Evolutionary conservation across 2,797 vertebrate genomes (phyloP), one percentile per base, ranked within the genome.

Genomic region (Rhadinocentrus ornatus): DNA sequence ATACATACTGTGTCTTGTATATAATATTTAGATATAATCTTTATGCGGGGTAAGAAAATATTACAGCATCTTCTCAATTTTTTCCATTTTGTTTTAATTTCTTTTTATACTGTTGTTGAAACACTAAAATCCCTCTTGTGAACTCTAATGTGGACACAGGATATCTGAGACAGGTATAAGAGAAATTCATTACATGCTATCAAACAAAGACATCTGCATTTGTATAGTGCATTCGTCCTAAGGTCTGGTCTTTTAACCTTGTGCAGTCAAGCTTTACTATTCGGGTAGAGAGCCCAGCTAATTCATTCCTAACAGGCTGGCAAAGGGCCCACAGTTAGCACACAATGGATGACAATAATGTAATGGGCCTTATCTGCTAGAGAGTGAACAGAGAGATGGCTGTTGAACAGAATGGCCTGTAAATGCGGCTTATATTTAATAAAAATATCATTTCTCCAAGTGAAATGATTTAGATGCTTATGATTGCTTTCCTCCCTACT

Each of bases 341-440:
- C 86, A 88, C 85, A 90, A 89, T 86, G 79, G 86, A 85, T 85
- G 80, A 90, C 87, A 91, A 86, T 92, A 89, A 89, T 92, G 90
- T 93, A 93, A 93, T 90, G 88, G 90, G 83, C 85, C 84, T 91
- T 91, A 93, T 92, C 91, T 91, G 75, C 64, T 34, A 78, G 84
- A 77, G 85, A 86, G 84, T n/a, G 84, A 90, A 85, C 89, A 86
- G 75, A 77, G 71, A 69, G 70, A 67, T 65, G 72, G 69, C 84
- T 83, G 86, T 85, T 81, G 84, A 88, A 85, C 86, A 88, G 87
- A 93, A 92, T 83, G 88, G 86, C 84, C 86, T 87, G 85, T 90
- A 87, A 94, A 92, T 87, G 89, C 63, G 22, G 87, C 68, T 73
- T 73, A 84, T 91, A 91, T 92, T 92, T 81, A 91, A 92, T 90